These are phyloP conservation scores for Enteromius radiatus DNA, from an alignment of 2,797 vertebrate species.

Conservation along the genomic window DNA sequence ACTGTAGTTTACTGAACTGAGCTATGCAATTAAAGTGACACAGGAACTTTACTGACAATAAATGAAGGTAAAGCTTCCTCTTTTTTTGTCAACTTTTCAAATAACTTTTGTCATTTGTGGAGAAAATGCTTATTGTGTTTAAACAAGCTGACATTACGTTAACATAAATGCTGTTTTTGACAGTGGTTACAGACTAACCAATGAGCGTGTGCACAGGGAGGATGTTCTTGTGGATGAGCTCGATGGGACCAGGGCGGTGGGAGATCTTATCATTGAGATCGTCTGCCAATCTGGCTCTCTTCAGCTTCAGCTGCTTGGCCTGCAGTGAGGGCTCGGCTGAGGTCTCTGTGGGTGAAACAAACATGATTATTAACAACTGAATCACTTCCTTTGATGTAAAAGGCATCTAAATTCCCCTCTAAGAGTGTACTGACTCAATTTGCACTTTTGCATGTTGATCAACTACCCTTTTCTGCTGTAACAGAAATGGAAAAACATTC, in stretches of 20 bases:
- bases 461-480: background rate
- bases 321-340: conserved; percentile 66
- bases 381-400: conserved; percentile 5
- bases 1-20: background rate
- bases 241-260: conserved; percentile 85
- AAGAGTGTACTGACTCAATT: background rate
- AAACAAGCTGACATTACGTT: background rate
- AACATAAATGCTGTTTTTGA: conserved; percentile 2
- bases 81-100: conserved; percentile 2
- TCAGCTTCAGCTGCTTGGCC: conserved; percentile 86
- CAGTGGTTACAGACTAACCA: conserved; percentile 46
- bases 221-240: conserved; percentile 88
- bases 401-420: background rate
- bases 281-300: conserved; percentile 85
- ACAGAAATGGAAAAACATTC: background rate
- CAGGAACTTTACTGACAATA: background rate
- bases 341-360: conserved; percentile 55
- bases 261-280: conserved; percentile 90
- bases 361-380: background rate
- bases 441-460: background rate
- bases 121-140: conserved; percentile 2
- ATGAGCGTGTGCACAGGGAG: conserved; percentile 79
- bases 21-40: background rate
- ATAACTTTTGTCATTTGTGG: background rate
- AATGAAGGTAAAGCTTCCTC: background rate